phyloP scores from a whole-genome alignment of 1,140 invertebrate species.

The Drosophila kohkoa region DNA sequence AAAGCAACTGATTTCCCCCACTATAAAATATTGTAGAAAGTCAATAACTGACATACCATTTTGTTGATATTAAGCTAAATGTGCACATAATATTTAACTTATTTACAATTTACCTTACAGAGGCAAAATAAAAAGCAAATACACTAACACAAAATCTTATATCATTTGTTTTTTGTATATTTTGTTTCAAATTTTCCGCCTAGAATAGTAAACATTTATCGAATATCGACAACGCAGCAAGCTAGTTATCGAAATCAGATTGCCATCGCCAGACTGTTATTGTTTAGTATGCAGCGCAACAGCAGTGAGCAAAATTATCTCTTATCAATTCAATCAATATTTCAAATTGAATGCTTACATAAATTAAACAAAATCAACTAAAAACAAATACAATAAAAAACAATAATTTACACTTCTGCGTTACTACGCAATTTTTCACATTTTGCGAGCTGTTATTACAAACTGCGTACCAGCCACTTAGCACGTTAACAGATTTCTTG shows the following conservation, averaged over 20 bases:
- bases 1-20: no score
- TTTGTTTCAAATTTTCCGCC: background rate
- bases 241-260: constrained; percentile 15
- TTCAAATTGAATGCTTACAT: background rate
- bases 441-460: constrained; percentile 22
- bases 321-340: no score
- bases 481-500: constrained; percentile 20
- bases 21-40: no score
- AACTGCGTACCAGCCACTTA: constrained; percentile 23
- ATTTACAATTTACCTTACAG: no score
- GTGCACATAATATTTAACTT: no score
- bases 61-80: no score
- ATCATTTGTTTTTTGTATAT: no score
- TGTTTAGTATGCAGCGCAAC: constrained; percentile 18
- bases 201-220: background rate
- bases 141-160: no score
- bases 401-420: background rate
- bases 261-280: constrained; percentile 19
- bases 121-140: no score
- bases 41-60: no score
- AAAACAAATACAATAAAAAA: background rate
- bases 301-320: background rate
- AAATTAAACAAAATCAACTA: background rate
- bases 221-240: background rate
- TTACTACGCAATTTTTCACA: background rate